These are phyloP conservation scores for Ophion ventricosus DNA, from an alignment of 2,888 invertebrate genomes.

Conservation along the genomic window DNA sequence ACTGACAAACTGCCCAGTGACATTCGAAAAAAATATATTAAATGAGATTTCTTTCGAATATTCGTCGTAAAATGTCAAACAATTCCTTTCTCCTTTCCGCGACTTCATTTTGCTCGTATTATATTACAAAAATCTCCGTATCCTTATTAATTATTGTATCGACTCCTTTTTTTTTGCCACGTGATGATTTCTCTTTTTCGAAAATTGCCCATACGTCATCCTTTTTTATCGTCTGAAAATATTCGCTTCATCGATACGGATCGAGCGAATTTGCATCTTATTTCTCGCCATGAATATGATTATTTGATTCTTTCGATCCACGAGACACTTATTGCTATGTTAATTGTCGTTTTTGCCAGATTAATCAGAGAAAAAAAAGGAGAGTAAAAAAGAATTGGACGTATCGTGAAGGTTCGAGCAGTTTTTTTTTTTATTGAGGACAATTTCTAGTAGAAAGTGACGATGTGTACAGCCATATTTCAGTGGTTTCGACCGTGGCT, in stretches of 20 bases:
- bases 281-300: background rate
- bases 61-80: background rate
- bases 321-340: background rate
- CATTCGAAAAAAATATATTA: no score
- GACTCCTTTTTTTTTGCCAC: background rate
- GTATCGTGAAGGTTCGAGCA: background rate
- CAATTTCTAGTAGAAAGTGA: conserved; percentile 68
- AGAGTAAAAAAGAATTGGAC: background rate
- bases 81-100: background rate
- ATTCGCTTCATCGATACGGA: background rate
- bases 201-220: background rate
- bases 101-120: background rate
- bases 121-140: background rate
- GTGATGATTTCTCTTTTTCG: conserved; percentile 25
- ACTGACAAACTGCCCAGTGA: no score
- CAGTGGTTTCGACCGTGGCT: conserved; percentile 4
- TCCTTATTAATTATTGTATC: background rate
- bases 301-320: background rate
- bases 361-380: background rate
- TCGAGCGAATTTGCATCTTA: background rate
- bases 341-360: no score
- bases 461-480: conserved; percentile 39
- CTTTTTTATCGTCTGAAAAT: background rate
- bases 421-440: conserved; percentile 55
- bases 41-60: no score